Conservation (phyloP, 1,140 invertebrate genomes). For the Zaprionus ghesquierei region DNA sequence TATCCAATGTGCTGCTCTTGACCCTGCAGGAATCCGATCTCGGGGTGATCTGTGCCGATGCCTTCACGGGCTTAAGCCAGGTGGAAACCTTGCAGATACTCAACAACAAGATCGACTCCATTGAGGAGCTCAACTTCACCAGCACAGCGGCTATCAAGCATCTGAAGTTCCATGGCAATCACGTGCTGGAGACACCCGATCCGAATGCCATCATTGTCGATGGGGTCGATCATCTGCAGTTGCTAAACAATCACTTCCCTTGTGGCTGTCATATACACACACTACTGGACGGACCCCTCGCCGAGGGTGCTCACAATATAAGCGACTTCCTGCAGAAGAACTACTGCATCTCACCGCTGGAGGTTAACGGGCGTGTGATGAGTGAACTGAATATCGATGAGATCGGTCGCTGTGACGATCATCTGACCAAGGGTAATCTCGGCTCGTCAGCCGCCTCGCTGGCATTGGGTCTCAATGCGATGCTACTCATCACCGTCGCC, state of each 20-base stretch:
- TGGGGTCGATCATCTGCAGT: constrained; percentile 87
- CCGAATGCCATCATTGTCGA: constrained; percentile 87
- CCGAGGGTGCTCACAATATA: constrained; percentile 85
- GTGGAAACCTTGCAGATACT: constrained; percentile 89
- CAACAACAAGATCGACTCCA: constrained; percentile 92
- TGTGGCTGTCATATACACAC: constrained; percentile 92
- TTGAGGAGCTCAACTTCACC: constrained; percentile 88
- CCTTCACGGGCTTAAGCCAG: constrained; percentile 88
- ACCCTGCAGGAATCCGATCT: constrained; percentile 91
- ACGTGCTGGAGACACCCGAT: constrained; percentile 89
- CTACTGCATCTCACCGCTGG: constrained; percentile 92
- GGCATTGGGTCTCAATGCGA: constrained; percentile 65
- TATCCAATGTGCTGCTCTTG: constrained; percentile 88
- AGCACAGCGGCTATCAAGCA: constrained; percentile 87
- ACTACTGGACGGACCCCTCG: constrained; percentile 88
- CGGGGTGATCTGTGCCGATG: constrained; percentile 87
- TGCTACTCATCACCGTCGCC: constrained; percentile 73
- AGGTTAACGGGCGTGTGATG: constrained; percentile 90
- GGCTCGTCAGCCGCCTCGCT: constrained; percentile 83
- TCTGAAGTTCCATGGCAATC: constrained; percentile 90
- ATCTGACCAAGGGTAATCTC: constrained; percentile 86
- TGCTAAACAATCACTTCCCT: constrained; percentile 90
- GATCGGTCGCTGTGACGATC: constrained; percentile 87
- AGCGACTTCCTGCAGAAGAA: constrained; percentile 89
- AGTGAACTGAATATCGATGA: constrained; percentile 87